phyloP scores from a whole-genome alignment of 2,888 invertebrate species.

The Mycalesis mineus region DNA sequence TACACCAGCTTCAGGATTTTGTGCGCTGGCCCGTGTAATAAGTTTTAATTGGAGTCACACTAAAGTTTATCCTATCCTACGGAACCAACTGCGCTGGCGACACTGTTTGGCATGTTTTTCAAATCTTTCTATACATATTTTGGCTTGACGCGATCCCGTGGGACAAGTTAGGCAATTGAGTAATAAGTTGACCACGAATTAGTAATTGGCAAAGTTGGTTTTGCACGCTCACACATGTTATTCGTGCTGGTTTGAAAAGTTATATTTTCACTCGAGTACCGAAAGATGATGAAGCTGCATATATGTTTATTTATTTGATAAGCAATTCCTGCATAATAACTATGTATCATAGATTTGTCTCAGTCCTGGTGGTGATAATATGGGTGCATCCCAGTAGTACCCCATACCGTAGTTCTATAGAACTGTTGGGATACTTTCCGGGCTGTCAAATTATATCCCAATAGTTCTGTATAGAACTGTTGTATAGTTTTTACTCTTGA shows the following conservation, averaged over 20 bases:
- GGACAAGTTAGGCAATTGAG: background rate
- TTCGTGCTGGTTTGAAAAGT: background rate
- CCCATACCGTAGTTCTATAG: no score
- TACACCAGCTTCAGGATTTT: conserved; percentile 17
- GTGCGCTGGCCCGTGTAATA: conserved; percentile 32
- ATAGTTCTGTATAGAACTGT: no score
- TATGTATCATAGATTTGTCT: no score
- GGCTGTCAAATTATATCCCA: no score
- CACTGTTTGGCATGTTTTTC: background rate
- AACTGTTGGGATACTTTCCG: no score
- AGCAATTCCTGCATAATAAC: no score
- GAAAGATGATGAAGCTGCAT: background rate
- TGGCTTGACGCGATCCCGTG: background rate
- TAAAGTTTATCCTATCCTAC: conserved; percentile 1
- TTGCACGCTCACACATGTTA: background rate
- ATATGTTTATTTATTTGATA: no score
- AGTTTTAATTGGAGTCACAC: conserved; percentile 55
- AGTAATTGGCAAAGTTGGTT: background rate
- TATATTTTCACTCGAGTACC: background rate
- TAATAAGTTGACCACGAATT: background rate
- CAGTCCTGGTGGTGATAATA: no score
- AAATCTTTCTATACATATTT: background rate
- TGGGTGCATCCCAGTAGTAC: no score
- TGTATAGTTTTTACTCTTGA: no score
- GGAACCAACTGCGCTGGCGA: background rate